Evolutionary conservation across 2,888 invertebrate genomes (phyloP).

Genomic region (Vesta saturnalis): DNA sequence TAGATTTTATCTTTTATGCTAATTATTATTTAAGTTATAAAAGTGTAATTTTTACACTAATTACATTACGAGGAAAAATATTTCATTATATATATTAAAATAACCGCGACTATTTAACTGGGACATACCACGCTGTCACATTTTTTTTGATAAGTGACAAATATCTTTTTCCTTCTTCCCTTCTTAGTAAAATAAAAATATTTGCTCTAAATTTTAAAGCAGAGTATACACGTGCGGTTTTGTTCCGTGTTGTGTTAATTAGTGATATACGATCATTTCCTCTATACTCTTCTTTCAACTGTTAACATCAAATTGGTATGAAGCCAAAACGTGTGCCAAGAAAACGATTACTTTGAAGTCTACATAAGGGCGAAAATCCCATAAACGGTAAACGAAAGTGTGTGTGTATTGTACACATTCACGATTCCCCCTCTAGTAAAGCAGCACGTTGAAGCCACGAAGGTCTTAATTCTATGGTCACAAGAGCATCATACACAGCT

Average conservation of each 20-base stretch:
- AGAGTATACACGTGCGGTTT: too few relatives aligned
- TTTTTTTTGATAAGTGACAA: background rate
- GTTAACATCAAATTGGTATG: constrained; percentile 18
- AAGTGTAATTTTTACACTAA: constrained; percentile 4
- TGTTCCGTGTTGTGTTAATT: too few relatives aligned
- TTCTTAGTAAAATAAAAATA: background rate
- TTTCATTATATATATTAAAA: background rate
- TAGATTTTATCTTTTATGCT: background rate
- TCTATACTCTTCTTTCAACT: constrained; percentile 20
- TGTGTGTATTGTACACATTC: constrained; percentile 20
- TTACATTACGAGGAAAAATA: constrained; percentile 1
- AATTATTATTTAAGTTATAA: constrained; percentile 1
- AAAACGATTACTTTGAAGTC: constrained; percentile 1
- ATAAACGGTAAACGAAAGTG: constrained; percentile 21
- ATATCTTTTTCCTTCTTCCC: background rate
- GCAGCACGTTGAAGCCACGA: constrained; percentile 15
- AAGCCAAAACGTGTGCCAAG: constrained; percentile 16
- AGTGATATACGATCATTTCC: constrained; percentile 2
- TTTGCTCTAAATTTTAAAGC: too few relatives aligned
- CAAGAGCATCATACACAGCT: constrained; percentile 35
- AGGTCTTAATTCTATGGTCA: constrained; percentile 15
- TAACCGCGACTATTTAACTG: background rate
- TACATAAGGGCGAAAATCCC: constrained; percentile 19
- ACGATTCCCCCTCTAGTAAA: constrained; percentile 25
- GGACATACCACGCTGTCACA: too few relatives aligned